Evolutionary conservation across 2,113 vertebrate genomes (phyloP).

Genomic region (Clarias magur): DNA sequence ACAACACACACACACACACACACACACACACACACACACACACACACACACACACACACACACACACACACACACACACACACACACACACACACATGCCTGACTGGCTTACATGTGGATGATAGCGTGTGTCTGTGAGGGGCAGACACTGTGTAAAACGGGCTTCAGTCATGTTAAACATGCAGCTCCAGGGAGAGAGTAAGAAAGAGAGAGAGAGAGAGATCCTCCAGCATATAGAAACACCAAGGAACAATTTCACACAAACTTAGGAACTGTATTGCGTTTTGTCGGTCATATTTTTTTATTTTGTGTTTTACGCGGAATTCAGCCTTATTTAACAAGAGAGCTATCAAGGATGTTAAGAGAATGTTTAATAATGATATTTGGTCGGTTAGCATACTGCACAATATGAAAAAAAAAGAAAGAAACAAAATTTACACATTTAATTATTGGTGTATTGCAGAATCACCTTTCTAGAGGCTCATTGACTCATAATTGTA

Average conservation of each 20-base stretch:
- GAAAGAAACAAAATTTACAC: neutral
- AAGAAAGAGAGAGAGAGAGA: constrained; percentile 7
- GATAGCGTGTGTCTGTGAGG: constrained; percentile 38
- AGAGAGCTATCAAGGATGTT: neutral
- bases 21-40: neutral
- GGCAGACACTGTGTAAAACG: constrained; percentile 51
- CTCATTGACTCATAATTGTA: neutral
- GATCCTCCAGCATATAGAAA: neutral
- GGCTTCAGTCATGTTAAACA: constrained; percentile 52
- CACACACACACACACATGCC: constrained; percentile 3
- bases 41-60: neutral
- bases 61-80: constrained; percentile 4
- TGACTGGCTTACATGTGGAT: constrained; percentile 49
- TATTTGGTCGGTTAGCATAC: neutral
- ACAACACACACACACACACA: no score
- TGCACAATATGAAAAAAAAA: neutral
- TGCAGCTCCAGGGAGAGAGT: constrained; percentile 46
- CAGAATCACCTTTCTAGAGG: neutral
- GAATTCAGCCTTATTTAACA: neutral
- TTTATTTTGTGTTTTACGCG: neutral
- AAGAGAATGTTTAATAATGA: neutral
- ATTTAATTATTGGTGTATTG: neutral
- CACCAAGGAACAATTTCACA: neutral
- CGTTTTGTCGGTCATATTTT: neutral
- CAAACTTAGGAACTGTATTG: neutral